phyloP scores from a whole-genome alignment of 1,140 invertebrate genomes.

The Drosophila orosa region DNA sequence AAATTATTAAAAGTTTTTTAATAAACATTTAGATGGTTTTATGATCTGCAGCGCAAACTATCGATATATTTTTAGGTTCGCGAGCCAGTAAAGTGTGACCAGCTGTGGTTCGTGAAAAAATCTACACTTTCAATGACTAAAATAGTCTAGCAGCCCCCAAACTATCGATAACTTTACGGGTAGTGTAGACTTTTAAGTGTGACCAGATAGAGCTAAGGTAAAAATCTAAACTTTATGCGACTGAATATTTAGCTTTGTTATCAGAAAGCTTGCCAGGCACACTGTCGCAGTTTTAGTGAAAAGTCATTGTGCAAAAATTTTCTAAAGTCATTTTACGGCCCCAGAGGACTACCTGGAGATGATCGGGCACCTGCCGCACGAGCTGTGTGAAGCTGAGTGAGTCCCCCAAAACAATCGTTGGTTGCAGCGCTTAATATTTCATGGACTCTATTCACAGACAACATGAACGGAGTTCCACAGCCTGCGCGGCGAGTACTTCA shows the following conservation, averaged over 20 bases:
- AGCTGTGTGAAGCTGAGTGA: constrained; percentile 98
- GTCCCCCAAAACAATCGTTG: constrained; percentile 5
- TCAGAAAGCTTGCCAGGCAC: neutral
- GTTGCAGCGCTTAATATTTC: neutral
- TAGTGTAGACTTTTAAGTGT: neutral
- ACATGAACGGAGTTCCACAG: constrained; percentile 95
- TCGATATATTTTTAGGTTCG: too few species aligned
- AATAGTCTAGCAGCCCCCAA: too few species aligned
- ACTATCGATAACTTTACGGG: neutral
- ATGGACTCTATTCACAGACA: constrained; percentile 87
- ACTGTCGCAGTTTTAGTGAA: neutral
- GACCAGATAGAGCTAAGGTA: neutral
- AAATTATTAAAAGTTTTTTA: too few species aligned
- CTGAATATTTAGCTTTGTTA: neutral
- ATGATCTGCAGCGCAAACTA: too few species aligned
- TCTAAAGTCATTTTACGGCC: neutral
- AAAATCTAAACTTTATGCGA: neutral
- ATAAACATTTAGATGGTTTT: too few species aligned
- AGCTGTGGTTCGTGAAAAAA: too few species aligned
- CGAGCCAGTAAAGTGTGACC: too few species aligned
- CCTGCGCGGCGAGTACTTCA: constrained; percentile 95
- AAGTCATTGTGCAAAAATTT: too few species aligned
- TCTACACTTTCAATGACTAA: too few species aligned
- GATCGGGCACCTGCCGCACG: constrained; percentile 99
- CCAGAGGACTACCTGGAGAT: constrained; percentile 97